These are phyloP conservation scores for Astur gentilis DNA, from an alignment of 2,113 vertebrate genomes.

Conservation along the genomic window DNA sequence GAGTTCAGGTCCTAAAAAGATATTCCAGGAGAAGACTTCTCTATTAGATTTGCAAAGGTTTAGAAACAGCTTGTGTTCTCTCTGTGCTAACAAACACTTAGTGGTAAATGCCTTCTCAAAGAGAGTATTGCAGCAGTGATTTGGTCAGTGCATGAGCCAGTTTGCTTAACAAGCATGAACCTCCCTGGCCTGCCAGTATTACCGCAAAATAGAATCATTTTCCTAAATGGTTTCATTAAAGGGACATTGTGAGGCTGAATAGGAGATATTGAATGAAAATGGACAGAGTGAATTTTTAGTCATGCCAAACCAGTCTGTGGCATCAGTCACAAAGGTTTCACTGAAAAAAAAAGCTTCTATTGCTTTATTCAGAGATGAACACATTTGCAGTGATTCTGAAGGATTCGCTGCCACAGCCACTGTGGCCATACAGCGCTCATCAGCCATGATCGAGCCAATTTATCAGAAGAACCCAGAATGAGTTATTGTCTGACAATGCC, in stretches of 20 bases:
- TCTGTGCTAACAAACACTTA: constrained; percentile 32
- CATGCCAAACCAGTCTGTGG: neutral
- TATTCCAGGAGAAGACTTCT: neutral
- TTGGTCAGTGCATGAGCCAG: constrained; percentile 22
- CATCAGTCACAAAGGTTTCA: constrained; percentile 30
- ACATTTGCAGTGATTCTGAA: neutral
- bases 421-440: neutral
- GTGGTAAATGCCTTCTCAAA: constrained; percentile 15
- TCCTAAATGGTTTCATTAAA: constrained; percentile 45
- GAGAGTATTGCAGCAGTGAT: neutral
- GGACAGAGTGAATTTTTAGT: neutral
- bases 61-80: constrained; percentile 8
- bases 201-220: constrained; percentile 40
- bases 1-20: constrained; percentile 40
- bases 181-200: neutral
- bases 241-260: neutral
- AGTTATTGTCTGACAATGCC: constrained; percentile 11
- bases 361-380: neutral
- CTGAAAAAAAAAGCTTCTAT: neutral
- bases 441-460: neutral
- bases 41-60: constrained; percentile 51
- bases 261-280: neutral
- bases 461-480: neutral
- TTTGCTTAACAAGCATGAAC: constrained; percentile 50
- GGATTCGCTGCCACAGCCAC: neutral